Evolutionary conservation across 2,113 vertebrate species (phyloP).

Genomic region (Poecile atricapillus): DNA sequence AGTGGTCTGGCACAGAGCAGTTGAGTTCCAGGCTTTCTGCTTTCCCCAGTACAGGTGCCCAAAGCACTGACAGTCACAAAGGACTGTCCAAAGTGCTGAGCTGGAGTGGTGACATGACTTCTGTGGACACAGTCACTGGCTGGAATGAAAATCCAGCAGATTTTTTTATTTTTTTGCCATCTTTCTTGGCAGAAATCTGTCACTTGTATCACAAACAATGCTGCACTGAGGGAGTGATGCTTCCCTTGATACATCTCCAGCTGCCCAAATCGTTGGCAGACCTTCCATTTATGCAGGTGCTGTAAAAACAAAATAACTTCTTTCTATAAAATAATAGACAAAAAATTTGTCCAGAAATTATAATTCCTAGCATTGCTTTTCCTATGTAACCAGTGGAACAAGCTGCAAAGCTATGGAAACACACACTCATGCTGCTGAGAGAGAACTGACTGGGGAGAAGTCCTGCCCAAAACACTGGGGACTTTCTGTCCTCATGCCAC

Average conservation of each 20-base stretch:
- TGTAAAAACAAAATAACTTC: conserved; percentile 1
- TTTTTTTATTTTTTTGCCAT: not conserved
- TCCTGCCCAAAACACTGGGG: not conserved
- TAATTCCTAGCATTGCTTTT: not conserved
- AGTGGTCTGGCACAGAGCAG: not conserved
- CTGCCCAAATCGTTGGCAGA: not conserved
- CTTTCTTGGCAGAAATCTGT: not conserved
- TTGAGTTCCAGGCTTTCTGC: not conserved
- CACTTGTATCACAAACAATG: not conserved
- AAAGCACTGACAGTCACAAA: not conserved
- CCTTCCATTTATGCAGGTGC: conserved; percentile 1
- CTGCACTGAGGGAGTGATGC: not conserved
- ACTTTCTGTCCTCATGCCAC: not conserved
- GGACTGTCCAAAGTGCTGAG: not conserved
- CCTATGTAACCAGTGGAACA: accelerated
- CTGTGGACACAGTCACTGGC: not conserved
- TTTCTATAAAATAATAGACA: not conserved
- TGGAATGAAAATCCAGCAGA: not conserved
- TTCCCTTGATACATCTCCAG: not conserved
- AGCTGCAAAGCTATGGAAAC: not conserved
- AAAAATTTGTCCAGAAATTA: not conserved
- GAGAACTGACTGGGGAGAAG: not conserved
- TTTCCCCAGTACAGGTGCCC: not conserved
- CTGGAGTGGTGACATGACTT: not conserved
- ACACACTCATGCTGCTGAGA: not conserved